Percentiles rank a stretch among this genome's conserved stretches.
Conservation (phyloP, 2,888 invertebrate species). For the Strigamia transsilvanica region DNA sequence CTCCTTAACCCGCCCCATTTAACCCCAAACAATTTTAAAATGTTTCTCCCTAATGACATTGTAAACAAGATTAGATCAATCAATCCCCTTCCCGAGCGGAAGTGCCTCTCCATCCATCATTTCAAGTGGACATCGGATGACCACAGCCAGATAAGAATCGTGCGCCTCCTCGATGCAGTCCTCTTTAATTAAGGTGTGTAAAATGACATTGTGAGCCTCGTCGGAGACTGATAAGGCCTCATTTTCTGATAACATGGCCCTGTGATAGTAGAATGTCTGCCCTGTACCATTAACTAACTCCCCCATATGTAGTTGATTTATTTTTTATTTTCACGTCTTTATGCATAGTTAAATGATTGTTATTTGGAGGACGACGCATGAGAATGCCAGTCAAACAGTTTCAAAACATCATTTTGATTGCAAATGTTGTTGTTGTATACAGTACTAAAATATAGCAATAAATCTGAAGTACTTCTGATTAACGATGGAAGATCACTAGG, state of each 20-base stretch:
- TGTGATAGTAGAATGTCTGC: constrained; percentile 1
- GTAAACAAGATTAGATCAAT: constrained; percentile 32
- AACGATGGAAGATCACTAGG: too few species aligned
- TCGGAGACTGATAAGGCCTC: constrained; percentile 31
- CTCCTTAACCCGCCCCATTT: neutral
- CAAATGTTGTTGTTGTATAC: too few species aligned
- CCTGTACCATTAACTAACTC: neutral
- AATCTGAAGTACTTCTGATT: too few species aligned
- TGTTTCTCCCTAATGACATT: constrained; percentile 45
- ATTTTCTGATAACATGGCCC: constrained; percentile 28
- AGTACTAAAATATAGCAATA: too few species aligned
- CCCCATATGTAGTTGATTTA: neutral
- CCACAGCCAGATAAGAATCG: constrained; percentile 37
- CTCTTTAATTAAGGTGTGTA: constrained; percentile 48
- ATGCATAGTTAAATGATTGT: too few species aligned
- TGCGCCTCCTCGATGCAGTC: neutral
- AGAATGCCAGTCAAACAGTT: too few species aligned
- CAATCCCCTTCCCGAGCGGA: constrained; percentile 25
- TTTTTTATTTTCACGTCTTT: neutral
- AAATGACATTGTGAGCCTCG: constrained; percentile 30
- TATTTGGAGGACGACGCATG: too few species aligned
- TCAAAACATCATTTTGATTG: too few species aligned
- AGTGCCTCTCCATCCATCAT: constrained; percentile 39
- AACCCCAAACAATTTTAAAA: constrained; percentile 26
- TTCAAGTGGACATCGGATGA: constrained; percentile 42